Percentiles rank a stretch among this genome's conserved stretches.
These are phyloP conservation scores for Cyanocitta stelleri DNA, from an alignment of 2,113 vertebrate species.

Conservation along the genomic window DNA sequence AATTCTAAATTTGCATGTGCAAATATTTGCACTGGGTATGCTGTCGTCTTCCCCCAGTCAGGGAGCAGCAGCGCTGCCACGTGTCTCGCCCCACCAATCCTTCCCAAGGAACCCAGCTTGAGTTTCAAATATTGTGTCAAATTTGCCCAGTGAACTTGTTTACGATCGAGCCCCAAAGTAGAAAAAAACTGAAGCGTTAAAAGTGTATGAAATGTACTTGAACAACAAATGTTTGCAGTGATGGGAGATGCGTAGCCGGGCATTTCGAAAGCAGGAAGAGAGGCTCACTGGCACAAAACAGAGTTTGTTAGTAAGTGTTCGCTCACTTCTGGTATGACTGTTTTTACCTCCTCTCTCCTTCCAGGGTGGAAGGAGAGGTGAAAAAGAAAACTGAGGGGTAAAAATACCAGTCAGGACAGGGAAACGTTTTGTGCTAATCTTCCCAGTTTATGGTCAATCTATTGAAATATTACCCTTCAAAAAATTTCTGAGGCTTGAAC, in stretches of 20 bases:
- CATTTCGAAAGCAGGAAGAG: background rate
- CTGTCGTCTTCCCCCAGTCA: constrained; percentile 40
- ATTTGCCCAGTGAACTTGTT: constrained; percentile 48
- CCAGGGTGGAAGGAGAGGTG: background rate
- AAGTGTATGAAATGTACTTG: constrained; percentile 34
- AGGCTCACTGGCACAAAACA: background rate
- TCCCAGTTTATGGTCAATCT: background rate
- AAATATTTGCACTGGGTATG: constrained; percentile 56
- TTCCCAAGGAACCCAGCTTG: constrained; percentile 10
- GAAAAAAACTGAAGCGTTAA: constrained; percentile 37
- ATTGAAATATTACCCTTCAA: background rate
- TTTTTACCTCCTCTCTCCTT: background rate
- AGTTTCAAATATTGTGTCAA: constrained; percentile 50
- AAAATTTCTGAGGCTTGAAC: background rate
- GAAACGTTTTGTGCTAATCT: background rate
- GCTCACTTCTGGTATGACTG: background rate
- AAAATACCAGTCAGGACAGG: background rate
- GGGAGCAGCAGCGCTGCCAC: background rate
- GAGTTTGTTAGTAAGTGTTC: background rate
- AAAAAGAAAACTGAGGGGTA: background rate
- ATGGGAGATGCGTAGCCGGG: background rate
- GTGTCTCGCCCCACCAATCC: constrained; percentile 29
- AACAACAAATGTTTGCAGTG: constrained; percentile 24
- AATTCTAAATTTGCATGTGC: constrained; percentile 55
- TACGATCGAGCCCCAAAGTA: background rate